Evolutionary conservation across 1,140 invertebrate species (phyloP).

Genomic region (Tyrophagus putrescentiae): DNA sequence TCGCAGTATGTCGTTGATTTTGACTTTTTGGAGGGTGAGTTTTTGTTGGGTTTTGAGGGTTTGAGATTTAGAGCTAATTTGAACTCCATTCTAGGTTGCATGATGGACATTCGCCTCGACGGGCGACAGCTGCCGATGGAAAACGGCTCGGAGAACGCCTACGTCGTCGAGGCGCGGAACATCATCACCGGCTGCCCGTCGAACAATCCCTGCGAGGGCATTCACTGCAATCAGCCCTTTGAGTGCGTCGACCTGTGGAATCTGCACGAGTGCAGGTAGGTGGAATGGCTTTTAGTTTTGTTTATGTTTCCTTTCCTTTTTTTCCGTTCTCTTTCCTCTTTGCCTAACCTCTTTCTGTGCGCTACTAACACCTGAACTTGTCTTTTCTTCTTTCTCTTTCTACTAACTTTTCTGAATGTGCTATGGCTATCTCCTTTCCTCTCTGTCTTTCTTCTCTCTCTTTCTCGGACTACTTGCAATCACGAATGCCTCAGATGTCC

Average conservation of each 20-base stretch:
- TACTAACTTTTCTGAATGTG: background rate
- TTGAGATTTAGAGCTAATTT: conserved; percentile 24
- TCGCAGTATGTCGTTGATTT: conserved; percentile 67
- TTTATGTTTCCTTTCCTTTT: conserved; percentile 8
- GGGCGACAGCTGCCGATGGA: conserved; percentile 82
- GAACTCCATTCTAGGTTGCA: conserved; percentile 45
- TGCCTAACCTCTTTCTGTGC: too few species aligned
- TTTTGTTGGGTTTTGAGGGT: background rate
- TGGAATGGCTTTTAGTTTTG: background rate
- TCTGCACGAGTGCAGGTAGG: conserved; percentile 85
- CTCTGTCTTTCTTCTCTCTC: conserved; percentile 11
- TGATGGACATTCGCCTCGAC: conserved; percentile 72
- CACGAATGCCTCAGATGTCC: too few species aligned
- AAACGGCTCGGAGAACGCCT: conserved; percentile 84
- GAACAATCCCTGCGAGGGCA: conserved; percentile 76
- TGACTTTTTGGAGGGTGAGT: conserved; percentile 75
- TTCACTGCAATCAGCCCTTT: conserved; percentile 68
- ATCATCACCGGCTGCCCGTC: conserved; percentile 76
- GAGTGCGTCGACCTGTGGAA: conserved; percentile 93
- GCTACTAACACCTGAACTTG: background rate
- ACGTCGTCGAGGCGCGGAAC: conserved; percentile 77
- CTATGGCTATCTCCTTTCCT: background rate
- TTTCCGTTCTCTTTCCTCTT: background rate
- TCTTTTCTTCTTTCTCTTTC: background rate
- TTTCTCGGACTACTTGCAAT: too few species aligned